A percentile compares a stretch with the other conserved stretches of the same genome.
These are phyloP conservation scores for Strigamia maritima DNA, from an alignment of 2,888 invertebrate species.

Conservation along the genomic window DNA sequence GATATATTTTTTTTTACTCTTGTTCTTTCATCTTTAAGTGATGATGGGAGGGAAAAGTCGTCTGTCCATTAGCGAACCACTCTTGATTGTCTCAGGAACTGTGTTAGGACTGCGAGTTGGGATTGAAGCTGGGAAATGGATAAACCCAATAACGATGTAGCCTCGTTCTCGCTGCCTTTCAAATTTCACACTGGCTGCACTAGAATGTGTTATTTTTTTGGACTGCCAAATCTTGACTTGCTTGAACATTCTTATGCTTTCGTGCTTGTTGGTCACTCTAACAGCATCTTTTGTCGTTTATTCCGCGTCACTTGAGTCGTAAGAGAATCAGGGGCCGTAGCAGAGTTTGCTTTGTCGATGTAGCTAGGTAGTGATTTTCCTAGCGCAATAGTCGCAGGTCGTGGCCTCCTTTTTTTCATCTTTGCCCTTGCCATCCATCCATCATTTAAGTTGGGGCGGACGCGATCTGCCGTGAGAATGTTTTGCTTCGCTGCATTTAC, in stretches of 20 bases:
- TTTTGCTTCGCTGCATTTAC: conserved; percentile 21
- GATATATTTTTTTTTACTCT: not conserved
- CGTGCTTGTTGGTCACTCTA: conserved; percentile 19
- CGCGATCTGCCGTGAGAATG: not conserved
- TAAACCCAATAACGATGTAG: conserved; percentile 1
- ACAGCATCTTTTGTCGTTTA: not conserved
- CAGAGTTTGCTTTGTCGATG: not conserved
- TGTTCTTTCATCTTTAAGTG: not conserved
- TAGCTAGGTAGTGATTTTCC: not conserved
- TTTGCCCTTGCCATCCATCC: conserved; percentile 17
- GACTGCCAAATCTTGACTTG: not conserved
- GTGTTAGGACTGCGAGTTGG: not conserved
- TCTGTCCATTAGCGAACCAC: not conserved
- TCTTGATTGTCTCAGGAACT: conserved; percentile 16
- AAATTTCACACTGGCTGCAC: conserved; percentile 7
- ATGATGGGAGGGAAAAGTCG: not conserved
- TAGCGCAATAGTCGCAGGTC: not conserved
- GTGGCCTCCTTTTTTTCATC: conserved; percentile 2
- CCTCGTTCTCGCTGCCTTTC: conserved; percentile 7
- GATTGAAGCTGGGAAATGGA: conserved; percentile 12
- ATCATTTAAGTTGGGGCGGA: conserved; percentile 12
- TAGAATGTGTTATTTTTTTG: not conserved
- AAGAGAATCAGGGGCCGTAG: not conserved
- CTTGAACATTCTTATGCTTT: conserved; percentile 5
- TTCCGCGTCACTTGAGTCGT: not conserved